Percentiles rank a stretch among this genome's conserved stretches.
Conservation (phyloP, 2,888 invertebrate genomes). For the Rhagium mordax region DNA sequence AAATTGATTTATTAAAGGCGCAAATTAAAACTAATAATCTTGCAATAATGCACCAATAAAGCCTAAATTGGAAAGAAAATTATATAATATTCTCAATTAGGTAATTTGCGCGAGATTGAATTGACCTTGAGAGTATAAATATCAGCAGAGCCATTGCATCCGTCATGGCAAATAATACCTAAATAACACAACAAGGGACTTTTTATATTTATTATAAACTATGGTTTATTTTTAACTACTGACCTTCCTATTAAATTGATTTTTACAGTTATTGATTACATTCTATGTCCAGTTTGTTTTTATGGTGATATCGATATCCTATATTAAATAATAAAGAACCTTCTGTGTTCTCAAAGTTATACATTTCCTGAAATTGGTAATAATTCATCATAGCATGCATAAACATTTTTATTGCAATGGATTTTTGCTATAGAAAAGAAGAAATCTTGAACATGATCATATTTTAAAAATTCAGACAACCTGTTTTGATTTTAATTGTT, state of each 20-base stretch:
- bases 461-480: too few relatives aligned
- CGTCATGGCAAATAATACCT: conserved; percentile 5
- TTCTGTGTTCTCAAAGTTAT: not conserved
- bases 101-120: conserved; percentile 6
- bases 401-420: too few relatives aligned
- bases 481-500: too few relatives aligned
- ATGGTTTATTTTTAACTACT: not conserved
- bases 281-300: not conserved
- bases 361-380: not conserved
- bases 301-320: not conserved
- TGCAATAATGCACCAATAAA: conserved; percentile 11
- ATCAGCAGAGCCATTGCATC: not conserved
- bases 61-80: conserved; percentile 6
- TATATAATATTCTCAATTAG: conserved; percentile 18
- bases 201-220: conserved; percentile 2
- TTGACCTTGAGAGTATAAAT: conserved; percentile 16
- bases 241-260: conserved; percentile 19
- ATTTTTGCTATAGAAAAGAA: too few relatives aligned
- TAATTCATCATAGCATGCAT: not conserved
- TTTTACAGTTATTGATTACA: conserved; percentile 18
- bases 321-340: not conserved
- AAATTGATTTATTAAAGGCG: conserved; percentile 11
- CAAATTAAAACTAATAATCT: not conserved
- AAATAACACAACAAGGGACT: conserved; percentile 2
- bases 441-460: too few relatives aligned